Percentiles rank a stretch among this genome's conserved stretches.
Conservation (phyloP, 2,888 invertebrate species). For the Cerastoderma edule region DNA sequence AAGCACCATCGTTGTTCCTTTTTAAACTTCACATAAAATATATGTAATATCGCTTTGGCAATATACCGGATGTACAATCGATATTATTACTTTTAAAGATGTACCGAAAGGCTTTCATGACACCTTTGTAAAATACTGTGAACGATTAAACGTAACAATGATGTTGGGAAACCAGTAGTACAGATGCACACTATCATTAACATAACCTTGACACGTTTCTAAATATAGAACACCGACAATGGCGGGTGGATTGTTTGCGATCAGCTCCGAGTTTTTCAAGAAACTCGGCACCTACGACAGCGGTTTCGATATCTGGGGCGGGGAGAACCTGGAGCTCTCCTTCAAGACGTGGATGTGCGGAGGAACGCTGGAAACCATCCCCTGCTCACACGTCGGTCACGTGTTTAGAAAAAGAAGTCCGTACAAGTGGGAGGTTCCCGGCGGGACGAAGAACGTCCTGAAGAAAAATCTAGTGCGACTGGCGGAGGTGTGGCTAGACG, state of each 20-base stretch:
- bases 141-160: no score
- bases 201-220: no score
- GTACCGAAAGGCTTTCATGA: no score
- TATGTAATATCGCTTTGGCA: no score
- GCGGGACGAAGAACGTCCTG: constrained; percentile 89
- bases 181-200: no score
- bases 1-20: no score
- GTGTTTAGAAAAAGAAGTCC: constrained; percentile 96
- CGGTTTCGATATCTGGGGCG: constrained; percentile 99
- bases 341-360: constrained; percentile 99
- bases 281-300: constrained; percentile 91
- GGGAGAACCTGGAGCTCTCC: constrained; percentile 98
- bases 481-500: constrained; percentile 98
- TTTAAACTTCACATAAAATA: no score
- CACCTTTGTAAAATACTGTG: no score
- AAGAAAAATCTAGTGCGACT: constrained; percentile 94
- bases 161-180: no score
- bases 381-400: constrained; percentile 98
- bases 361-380: constrained; percentile 94
- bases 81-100: no score
- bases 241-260: constrained; percentile 95
- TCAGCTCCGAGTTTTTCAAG: constrained; percentile 93
- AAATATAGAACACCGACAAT: constrained; percentile 77
- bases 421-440: constrained; percentile 87
- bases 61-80: no score